Conservation (phyloP, 2,888 invertebrate genomes). For the Acanthococcus lagerstroemiae region DNA sequence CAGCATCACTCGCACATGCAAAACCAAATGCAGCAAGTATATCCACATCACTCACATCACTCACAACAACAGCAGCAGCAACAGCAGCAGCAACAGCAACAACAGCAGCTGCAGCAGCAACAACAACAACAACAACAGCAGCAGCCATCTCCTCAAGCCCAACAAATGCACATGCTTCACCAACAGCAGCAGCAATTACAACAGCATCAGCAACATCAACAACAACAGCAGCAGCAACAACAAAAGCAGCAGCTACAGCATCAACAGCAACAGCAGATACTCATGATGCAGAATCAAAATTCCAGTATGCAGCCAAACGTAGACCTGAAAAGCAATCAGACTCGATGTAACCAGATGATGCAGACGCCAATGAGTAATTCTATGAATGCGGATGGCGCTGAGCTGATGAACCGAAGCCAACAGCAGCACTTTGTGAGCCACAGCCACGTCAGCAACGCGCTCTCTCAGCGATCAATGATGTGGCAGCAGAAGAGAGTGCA, state of each 20-base stretch:
- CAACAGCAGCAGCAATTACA: slow-evolving; percentile 1
- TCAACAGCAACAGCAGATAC: slow-evolving; percentile 18
- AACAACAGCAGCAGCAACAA: slow-evolving; percentile 2
- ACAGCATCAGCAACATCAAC: slow-evolving; percentile 3
- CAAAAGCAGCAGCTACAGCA: slow-evolving; percentile 11
- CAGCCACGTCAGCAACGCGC: neutral
- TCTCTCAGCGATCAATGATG: neutral
- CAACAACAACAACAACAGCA: slow-evolving; percentile 18
- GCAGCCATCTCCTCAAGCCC: slow-evolving; percentile 1
- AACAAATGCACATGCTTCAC: slow-evolving; percentile 5
- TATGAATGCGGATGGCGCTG: neutral
- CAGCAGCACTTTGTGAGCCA: slow-evolving; percentile 1
- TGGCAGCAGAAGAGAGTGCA: neutral
- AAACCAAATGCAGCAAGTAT: slow-evolving; percentile 27
- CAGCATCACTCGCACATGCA: slow-evolving; percentile 11
- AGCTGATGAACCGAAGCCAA: neutral
- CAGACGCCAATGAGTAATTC: neutral
- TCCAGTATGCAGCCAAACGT: neutral
- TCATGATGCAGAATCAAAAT: slow-evolving; percentile 4
- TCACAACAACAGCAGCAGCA: slow-evolving; percentile 23
- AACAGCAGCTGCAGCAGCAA: too few relatives aligned
- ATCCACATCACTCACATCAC: slow-evolving; percentile 20
- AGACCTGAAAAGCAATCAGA: neutral
- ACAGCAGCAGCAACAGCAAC: slow-evolving; percentile 34
- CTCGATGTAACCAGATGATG: neutral